Conservation (phyloP, 1,140 invertebrate genomes). For the Brachionus paranguensis region DNA sequence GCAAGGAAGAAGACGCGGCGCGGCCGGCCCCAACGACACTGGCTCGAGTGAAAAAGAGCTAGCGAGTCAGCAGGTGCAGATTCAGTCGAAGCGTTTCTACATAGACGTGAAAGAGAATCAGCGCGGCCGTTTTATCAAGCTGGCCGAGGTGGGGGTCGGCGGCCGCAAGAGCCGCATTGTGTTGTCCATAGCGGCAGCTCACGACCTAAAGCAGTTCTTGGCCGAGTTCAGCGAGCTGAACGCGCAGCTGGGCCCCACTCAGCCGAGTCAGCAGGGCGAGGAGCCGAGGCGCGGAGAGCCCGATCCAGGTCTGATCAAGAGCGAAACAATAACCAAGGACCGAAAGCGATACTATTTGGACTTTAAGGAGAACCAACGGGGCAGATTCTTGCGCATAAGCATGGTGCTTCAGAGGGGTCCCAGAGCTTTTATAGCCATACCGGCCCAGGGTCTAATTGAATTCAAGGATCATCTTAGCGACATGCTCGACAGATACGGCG, state of each 20-base stretch:
- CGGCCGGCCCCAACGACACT: no score
- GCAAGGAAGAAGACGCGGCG: neutral
- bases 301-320: neutral
- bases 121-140: slow-evolving; percentile 93
- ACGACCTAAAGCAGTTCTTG: slow-evolving; percentile 92
- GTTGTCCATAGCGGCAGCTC: slow-evolving; percentile 80
- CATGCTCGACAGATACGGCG: slow-evolving; percentile 89
- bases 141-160: slow-evolving; percentile 71
- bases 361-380: slow-evolving; percentile 92
- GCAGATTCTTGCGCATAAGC: slow-evolving; percentile 83
- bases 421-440: slow-evolving; percentile 88
- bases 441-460: slow-evolving; percentile 96
- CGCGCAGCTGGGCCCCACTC: neutral
- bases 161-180: slow-evolving; percentile 59
- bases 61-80: slow-evolving; percentile 94
- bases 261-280: neutral
- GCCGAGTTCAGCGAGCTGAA: slow-evolving; percentile 86
- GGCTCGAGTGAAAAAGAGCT: slow-evolving; percentile 72
- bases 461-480: slow-evolving; percentile 92
- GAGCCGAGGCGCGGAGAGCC: neutral
- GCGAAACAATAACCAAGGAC: slow-evolving; percentile 82
- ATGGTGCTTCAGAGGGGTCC: slow-evolving; percentile 60
- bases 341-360: slow-evolving; percentile 94
- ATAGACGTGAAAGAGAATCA: slow-evolving; percentile 97
- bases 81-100: slow-evolving; percentile 97